Percentiles rank a stretch among this genome's conserved stretches.
phyloP scores from a whole-genome alignment of 2,888 invertebrate genomes.

The Meiosimyza platycephala region DNA sequence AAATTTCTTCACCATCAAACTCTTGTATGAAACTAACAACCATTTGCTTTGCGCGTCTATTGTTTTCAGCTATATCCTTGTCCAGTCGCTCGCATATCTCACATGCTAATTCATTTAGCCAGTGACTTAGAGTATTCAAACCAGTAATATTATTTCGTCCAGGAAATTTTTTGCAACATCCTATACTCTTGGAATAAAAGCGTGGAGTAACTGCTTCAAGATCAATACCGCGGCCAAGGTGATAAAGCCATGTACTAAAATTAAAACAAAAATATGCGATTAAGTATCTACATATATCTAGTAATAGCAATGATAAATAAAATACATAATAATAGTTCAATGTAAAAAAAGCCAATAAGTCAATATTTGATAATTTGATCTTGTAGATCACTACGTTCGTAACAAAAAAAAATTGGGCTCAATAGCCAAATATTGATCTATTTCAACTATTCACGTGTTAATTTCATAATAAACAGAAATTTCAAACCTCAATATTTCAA shows the following conservation, averaged over 20 bases:
- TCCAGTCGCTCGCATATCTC: constrained; percentile 87
- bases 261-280: not conserved
- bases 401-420: no score
- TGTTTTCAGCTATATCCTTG: constrained; percentile 84
- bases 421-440: no score
- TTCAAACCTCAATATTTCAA: no score
- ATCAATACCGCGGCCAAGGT: constrained; percentile 88
- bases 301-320: constrained; percentile 16
- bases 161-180: constrained; percentile 94
- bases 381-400: no score
- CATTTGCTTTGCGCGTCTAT: constrained; percentile 81
- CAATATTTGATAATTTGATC: no score
- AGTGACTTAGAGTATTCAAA: constrained; percentile 77
- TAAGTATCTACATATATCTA: not conserved
- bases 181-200: constrained; percentile 91
- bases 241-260: constrained; percentile 82
- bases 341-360: not conserved
- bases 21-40: constrained; percentile 78
- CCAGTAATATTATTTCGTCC: constrained; percentile 81
- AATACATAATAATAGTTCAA: constrained; percentile 3
- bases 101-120: constrained; percentile 82
- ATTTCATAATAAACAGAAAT: no score
- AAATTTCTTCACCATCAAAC: constrained; percentile 70
- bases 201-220: constrained; percentile 86
- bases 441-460: no score